These are phyloP conservation scores for Volucella inflata DNA, from an alignment of 2,888 invertebrate species.

Conservation along the genomic window DNA sequence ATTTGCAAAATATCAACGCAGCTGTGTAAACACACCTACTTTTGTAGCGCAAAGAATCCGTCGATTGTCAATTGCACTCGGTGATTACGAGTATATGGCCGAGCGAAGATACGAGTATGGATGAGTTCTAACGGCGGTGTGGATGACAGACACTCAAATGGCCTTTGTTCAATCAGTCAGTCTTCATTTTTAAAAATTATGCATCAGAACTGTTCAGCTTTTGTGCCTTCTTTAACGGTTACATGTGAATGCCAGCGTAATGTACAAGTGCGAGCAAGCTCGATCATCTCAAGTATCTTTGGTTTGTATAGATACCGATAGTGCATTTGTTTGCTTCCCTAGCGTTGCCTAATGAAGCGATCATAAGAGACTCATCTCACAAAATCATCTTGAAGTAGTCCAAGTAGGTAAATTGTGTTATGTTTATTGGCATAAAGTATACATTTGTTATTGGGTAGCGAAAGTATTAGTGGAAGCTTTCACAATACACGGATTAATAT, in stretches of 20 bases:
- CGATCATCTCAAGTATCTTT: conserved; percentile 20
- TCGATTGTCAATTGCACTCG: conserved; percentile 1
- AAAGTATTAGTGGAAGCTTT: no score
- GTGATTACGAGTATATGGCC: no score
- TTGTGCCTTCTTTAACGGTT: background rate
- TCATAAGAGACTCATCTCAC: conserved; percentile 40
- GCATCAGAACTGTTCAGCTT: background rate
- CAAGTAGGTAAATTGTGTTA: conserved; percentile 20
- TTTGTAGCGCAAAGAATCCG: conserved; percentile 37
- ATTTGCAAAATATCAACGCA: conserved; percentile 52
- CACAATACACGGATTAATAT: no score
- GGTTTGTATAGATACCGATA: background rate
- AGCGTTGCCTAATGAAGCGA: conserved; percentile 43
- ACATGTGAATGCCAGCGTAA: background rate
- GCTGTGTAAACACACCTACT: conserved; percentile 46
- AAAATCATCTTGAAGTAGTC: conserved; percentile 10
- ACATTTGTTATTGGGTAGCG: no score
- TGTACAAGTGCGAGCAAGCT: conserved; percentile 11
- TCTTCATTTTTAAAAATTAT: background rate
- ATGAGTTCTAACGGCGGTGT: conserved; percentile 45
- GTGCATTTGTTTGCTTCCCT: conserved; percentile 36
- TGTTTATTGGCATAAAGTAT: no score
- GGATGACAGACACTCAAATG: conserved; percentile 16
- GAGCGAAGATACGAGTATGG: background rate
- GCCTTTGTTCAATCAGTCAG: conserved; percentile 18